Evolutionary conservation across 2,888 invertebrate genomes (phyloP).

Genomic region (Cynaeus angustus): DNA sequence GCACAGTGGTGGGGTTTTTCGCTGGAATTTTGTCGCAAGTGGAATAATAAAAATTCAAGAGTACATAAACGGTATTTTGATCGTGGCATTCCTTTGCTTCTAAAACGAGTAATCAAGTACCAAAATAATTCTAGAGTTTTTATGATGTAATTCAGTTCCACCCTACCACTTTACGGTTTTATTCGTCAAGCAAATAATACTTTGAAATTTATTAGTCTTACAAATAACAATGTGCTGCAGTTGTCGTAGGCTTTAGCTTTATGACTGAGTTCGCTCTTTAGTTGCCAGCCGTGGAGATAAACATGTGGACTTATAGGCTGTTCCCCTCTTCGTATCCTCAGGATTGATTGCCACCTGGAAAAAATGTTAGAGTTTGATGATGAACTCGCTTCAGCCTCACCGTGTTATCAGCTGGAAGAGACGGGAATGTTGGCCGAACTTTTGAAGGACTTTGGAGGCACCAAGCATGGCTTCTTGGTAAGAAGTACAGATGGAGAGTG

Average conservation of each 20-base stretch:
- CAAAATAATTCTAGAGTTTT: constrained; percentile 20
- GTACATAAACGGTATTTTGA: constrained; percentile 1
- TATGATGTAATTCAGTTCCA: constrained; percentile 3
- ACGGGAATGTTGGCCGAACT: constrained; percentile 78
- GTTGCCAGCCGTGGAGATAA: constrained; percentile 74
- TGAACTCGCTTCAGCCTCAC: no score
- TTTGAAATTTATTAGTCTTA: constrained; percentile 53
- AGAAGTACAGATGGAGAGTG: constrained; percentile 73
- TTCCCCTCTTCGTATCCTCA: constrained; percentile 71
- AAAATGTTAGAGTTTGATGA: no score
- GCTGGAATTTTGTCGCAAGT: background rate
- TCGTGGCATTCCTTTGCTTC: background rate
- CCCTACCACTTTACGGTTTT: constrained; percentile 3
- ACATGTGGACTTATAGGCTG: constrained; percentile 71
- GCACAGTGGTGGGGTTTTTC: no score
- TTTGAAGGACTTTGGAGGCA: constrained; percentile 77
- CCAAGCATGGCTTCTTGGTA: constrained; percentile 76
- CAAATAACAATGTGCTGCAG: constrained; percentile 57
- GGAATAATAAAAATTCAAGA: background rate
- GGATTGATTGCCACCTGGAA: constrained; percentile 73
- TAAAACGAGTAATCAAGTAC: constrained; percentile 16
- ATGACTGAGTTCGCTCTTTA: constrained; percentile 72
- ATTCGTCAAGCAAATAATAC: constrained; percentile 3
- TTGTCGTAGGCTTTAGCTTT: constrained; percentile 69
- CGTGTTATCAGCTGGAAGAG: constrained; percentile 80